A percentile compares a stretch with the other conserved stretches of the same genome.
phyloP scores from a whole-genome alignment of 1,140 invertebrate species.

The Achatina immaculata region DNA sequence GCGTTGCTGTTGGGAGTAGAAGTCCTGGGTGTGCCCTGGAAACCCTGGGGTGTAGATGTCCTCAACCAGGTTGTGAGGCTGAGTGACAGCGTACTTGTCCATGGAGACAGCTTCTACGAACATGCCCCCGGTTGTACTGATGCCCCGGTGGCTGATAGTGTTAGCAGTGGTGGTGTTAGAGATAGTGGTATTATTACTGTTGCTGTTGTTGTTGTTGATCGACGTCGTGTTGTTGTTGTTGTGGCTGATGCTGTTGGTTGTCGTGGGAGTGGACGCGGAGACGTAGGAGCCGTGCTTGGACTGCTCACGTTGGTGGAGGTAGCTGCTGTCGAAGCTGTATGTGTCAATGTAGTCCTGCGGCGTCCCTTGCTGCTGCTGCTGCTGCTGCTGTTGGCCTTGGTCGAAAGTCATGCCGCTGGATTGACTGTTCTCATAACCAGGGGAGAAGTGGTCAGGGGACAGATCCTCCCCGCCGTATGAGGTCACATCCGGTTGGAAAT shows the following conservation, averaged over 20 bases:
- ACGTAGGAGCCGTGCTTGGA: conserved; percentile 37
- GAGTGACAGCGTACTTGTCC: conserved; percentile 17
- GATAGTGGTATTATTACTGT: background rate
- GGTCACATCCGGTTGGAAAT: conserved; percentile 52
- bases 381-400: conserved; percentile 25
- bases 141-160: background rate
- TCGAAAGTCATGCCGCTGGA: conserved; percentile 40
- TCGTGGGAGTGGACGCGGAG: conserved; percentile 22
- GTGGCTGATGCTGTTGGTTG: conserved; percentile 21
- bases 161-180: conserved; percentile 5
- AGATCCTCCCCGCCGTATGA: conserved; percentile 48
- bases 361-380: conserved; percentile 28
- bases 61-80: conserved; percentile 36
- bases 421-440: conserved; percentile 40
- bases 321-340: conserved; percentile 58
- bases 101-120: conserved; percentile 40
- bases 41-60: conserved; percentile 41
- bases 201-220: conserved; percentile 14
- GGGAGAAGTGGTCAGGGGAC: conserved; percentile 49
- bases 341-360: conserved; percentile 45
- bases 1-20: conserved; percentile 42
- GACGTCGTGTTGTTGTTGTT: conserved; percentile 35
- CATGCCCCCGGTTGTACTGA: conserved; percentile 6
- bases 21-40: conserved; percentile 42
- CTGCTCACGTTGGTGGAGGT: conserved; percentile 35